Base-by-base conservation (phyloP, 92 coral and sea anemone species). In the Porites evermanni region DNA sequence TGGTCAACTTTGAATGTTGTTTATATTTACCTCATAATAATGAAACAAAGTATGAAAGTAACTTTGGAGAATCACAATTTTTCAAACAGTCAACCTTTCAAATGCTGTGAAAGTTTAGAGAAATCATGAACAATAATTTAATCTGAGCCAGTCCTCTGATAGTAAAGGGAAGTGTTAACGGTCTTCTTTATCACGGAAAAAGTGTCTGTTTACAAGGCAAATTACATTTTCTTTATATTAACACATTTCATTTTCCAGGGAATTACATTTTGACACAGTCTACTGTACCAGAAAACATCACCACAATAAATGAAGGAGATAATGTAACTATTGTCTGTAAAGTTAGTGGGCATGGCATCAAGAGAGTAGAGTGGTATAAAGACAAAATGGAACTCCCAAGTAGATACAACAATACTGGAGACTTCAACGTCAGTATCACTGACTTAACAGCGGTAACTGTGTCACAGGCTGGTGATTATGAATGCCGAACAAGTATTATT, bases 321-420 rank as follows among this genome's bases (percentile, higher is more conserved):
- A 67, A 72, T 56, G 93, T 85, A 13, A 26, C 72, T 1, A 88
- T 92, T 53, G 59, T 88, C 2, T 94, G 98, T 71, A 76, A 53
- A 58, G 88, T 88, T 2, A 80, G 72, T 19, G 58, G 85, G 18
- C 58, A 20, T 9, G 72, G 79, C 53, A 56, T 90, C 6, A 51
- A 50, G 26, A 79, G 32, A 4, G 90, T 94, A 17, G 73, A 59
- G 51, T 94, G 98, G 98, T 93, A 61, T 74, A 93, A 93, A 75
- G 90, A 93, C 73, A 86, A 79, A 53, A 75, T 53, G 21, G 84
- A 72, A 19, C 8, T 90, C 63, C 24, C 91, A 1, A 51, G 82
- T 12, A 71, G 86, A 79, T 67, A 10, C 12, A 61, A 75, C 11
- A 47, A 75, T 13, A 53, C 47, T 67, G 68, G 59, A 0, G 53